phyloP scores from a whole-genome alignment of 2,113 vertebrate species.

The Nerophis lumbriciformis region DNA sequence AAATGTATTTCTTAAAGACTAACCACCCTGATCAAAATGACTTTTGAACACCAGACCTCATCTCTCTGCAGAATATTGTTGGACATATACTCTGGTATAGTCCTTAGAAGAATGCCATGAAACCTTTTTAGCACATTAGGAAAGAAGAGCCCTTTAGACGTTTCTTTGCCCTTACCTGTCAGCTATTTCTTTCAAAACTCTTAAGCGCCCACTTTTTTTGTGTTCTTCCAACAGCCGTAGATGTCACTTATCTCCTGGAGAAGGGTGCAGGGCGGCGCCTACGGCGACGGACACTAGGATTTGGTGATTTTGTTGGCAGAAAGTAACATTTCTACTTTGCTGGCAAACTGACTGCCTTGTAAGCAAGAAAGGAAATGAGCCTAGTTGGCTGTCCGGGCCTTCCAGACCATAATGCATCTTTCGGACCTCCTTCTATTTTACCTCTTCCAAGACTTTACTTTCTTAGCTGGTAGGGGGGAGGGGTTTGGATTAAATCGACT shows the following conservation, averaged over 20 bases:
- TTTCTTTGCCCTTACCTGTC: constrained; percentile 11
- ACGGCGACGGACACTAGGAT: constrained; percentile 83
- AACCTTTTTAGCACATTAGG: constrained; percentile 5
- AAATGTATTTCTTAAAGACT: background rate
- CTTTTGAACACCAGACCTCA: background rate
- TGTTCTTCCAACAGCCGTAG: constrained; percentile 80
- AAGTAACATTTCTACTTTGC: constrained; percentile 73
- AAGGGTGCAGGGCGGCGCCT: constrained; percentile 89
- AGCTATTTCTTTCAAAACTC: constrained; percentile 13
- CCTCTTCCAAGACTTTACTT: constrained; percentile 49
- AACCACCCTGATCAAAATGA: constrained; percentile 3
- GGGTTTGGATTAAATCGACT: constrained; percentile 46
- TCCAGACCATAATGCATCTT: constrained; percentile 48
- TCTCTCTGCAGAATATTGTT: background rate
- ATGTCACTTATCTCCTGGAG: constrained; percentile 95
- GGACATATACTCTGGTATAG: background rate
- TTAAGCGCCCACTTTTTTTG: constrained; percentile 15
- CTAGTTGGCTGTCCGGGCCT: constrained; percentile 34
- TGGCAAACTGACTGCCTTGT: constrained; percentile 45
- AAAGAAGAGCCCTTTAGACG: background rate
- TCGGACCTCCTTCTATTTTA: constrained; percentile 39
- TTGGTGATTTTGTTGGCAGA: constrained; percentile 83
- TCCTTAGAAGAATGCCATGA: background rate
- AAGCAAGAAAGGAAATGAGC: constrained; percentile 35
- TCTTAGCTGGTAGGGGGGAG: constrained; percentile 46